A percentile compares a stretch with the other conserved stretches of the same genome.
Conservation (phyloP, 2,888 invertebrate species). For the Dynastes grantii region DNA sequence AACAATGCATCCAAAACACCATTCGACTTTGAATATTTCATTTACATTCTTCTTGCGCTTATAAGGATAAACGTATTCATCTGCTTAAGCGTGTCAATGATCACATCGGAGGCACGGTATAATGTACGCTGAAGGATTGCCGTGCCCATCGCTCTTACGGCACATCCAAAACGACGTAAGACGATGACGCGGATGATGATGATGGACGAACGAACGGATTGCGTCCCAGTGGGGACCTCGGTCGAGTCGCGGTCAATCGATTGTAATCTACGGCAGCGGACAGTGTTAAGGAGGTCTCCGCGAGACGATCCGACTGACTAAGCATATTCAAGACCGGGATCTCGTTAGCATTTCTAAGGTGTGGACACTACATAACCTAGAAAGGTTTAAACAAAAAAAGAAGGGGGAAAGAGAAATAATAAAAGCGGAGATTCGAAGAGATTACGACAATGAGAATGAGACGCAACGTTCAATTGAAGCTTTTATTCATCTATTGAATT, state of each 20-base stretch:
- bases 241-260: conserved; percentile 52
- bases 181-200: conserved; percentile 24
- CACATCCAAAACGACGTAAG: conserved; percentile 7
- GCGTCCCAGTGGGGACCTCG: conserved; percentile 53
- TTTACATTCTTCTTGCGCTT: conserved; percentile 49
- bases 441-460: conserved; percentile 28
- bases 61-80: conserved; percentile 52
- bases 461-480: conserved; percentile 3
- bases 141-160: conserved; percentile 54
- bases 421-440: background rate
- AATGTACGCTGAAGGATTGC: conserved; percentile 38
- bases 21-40: conserved; percentile 43
- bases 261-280: conserved; percentile 56
- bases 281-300: conserved; percentile 54
- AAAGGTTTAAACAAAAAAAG: conserved; percentile 18
- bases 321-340: conserved; percentile 59
- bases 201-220: conserved; percentile 38
- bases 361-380: conserved; percentile 58
- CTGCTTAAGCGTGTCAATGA: conserved; percentile 51
- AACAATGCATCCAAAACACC: conserved; percentile 17
- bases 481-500: conserved; percentile 22
- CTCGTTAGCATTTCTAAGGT: conserved; percentile 63
- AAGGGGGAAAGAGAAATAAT: too few relatives aligned
- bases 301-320: conserved; percentile 56
- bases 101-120: conserved; percentile 48